Base-by-base conservation (phyloP, 1,140 invertebrate species). In the Delia radicum region DNA sequence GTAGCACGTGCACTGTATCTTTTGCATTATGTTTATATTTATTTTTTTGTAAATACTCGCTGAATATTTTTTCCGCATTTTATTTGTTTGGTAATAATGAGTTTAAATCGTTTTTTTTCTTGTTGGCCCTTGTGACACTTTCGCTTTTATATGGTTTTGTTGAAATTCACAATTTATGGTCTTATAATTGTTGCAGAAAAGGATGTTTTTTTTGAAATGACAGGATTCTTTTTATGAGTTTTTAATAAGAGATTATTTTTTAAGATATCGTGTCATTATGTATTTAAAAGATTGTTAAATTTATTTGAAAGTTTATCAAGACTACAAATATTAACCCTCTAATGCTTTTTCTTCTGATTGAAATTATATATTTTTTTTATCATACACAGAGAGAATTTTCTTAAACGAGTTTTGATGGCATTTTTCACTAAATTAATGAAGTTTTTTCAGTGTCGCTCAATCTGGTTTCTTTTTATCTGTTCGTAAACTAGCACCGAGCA, bases 131-230 rank as follows among this genome's bases (percentile, higher is more conserved):
- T 69, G 29, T 37, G 65, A 69, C 65, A 69, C 65, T 69, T 69
- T 69, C 65, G 65, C 65, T 69, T 69, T 69, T 37, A 33, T 33
- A 69, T 69, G 65, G 65, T 69, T 69, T 69, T 69, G 29, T 69
- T 69, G 65, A 33, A 69, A 55, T 10, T 69, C 65, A 69, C 29
- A 69, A 69, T 69, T 69, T 69, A 69, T 69, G 65, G 65, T 33
- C 65, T 69, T 69, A 69, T 69, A 69, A 69, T 69, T 69, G 65
- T 33, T 37, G 65, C 48, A 10, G n/a, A n/a, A 24, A 55, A 55
- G 18, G 18, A 21, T 55, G 24, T 21, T 55, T 1, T n/a, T n/a
- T 33, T 42, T 42, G 37, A 42, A 42, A 15, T 15, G 4, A 42
- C 10, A 42, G 7, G 12, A 42, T 15, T 42, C 8, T 42, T 42